Percentiles rank a stretch among this genome's conserved stretches.
Conservation (phyloP, 2,113 vertebrate species). For the Lichenostomus cassidix region DNA sequence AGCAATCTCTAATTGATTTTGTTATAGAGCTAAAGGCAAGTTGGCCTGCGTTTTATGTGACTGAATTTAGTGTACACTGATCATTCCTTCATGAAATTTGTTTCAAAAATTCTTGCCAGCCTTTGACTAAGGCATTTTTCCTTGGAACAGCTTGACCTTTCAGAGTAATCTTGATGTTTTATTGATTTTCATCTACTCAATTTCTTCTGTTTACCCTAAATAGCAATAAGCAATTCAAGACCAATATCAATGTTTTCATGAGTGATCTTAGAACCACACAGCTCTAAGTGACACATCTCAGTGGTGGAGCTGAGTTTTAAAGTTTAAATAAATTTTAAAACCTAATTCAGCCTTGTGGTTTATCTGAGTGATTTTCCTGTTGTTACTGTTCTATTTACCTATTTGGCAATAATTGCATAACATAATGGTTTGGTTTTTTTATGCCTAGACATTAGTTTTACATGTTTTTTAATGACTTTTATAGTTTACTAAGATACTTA, state of each 20-base stretch:
- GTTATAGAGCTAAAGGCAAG: background rate
- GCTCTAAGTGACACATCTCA: background rate
- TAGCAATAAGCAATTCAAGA: background rate
- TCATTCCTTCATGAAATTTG: background rate
- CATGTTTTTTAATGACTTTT: background rate
- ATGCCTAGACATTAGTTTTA: background rate
- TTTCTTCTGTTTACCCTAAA: conserved; percentile 48
- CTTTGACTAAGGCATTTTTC: background rate
- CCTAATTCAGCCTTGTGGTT: background rate
- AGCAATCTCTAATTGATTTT: conserved; percentile 12
- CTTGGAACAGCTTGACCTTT: conserved; percentile 50
- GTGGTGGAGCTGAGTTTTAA: background rate
- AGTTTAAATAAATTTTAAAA: background rate
- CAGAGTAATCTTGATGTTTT: conserved; percentile 1
- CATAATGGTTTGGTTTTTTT: no score
- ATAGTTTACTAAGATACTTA: background rate
- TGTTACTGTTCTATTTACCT: background rate
- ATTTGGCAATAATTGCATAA: background rate
- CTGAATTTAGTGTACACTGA: background rate
- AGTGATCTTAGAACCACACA: background rate
- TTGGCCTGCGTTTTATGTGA: background rate
- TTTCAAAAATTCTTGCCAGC: background rate
- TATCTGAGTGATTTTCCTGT: background rate
- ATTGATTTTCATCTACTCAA: conserved; percentile 36
- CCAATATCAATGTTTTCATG: background rate